phyloP scores from a whole-genome alignment of 2,888 invertebrate genomes.

The Theristus sp. region DNA sequence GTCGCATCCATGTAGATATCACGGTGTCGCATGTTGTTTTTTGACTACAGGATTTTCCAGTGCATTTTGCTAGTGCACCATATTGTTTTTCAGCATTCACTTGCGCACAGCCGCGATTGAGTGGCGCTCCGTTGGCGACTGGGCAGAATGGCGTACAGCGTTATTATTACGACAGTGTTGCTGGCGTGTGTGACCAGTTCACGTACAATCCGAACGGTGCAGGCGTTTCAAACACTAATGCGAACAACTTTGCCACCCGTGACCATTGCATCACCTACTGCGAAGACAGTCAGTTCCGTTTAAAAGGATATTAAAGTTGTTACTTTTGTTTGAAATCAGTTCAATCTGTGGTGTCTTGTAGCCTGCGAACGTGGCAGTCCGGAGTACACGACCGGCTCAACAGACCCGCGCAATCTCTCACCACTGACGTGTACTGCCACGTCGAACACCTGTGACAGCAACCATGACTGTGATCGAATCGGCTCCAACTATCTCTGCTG shows the following conservation, averaged over 20 bases:
- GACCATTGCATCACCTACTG: slow-evolving; percentile 2
- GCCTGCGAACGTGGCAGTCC: slow-evolving; percentile 26
- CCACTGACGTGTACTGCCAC: background rate
- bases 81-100: background rate
- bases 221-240: background rate
- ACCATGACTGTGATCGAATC: background rate
- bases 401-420: background rate
- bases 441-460: background rate
- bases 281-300: slow-evolving; percentile 7
- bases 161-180: background rate
- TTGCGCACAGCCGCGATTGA: background rate
- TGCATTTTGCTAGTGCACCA: no score
- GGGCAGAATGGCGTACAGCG: background rate
- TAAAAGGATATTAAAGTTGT: no score
- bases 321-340: no score
- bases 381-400: slow-evolving; percentile 20
- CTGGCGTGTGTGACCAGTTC: background rate
- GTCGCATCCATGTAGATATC: background rate
- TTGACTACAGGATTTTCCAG: background rate
- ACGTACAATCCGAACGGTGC: slow-evolving; percentile 1
- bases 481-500: slow-evolving; percentile 2
- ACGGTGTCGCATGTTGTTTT: background rate
- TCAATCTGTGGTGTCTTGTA: slow-evolving; percentile 9
- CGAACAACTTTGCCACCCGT: background rate
- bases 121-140: background rate